Conservation (phyloP, 2,797 vertebrate species). For the Muscicapa striata region DNA sequence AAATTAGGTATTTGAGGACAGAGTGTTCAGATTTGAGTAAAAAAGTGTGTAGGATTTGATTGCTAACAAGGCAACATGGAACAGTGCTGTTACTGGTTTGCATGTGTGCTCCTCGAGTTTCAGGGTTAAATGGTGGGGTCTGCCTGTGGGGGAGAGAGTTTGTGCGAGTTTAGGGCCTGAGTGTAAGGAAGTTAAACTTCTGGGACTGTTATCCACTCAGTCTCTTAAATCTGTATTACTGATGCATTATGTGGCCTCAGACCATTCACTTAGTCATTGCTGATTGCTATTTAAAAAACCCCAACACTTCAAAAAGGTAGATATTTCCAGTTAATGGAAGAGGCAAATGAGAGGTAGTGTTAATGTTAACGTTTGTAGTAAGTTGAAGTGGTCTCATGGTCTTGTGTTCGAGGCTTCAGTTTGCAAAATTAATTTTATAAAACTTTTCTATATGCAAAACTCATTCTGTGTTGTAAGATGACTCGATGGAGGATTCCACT, state of each 20-base stretch:
- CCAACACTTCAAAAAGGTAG: background rate
- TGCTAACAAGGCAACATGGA: fast-evolving
- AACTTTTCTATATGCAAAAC: fast-evolving
- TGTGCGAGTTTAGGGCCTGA: background rate
- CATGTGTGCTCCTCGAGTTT: fast-evolving
- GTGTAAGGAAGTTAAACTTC: background rate
- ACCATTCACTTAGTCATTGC: background rate
- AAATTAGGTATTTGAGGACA: background rate
- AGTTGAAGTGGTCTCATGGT: background rate
- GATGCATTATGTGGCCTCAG: background rate
- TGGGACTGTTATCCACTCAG: fast-evolving
- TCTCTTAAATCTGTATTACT: fast-evolving
- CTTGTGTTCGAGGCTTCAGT: background rate
- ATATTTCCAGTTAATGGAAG: background rate
- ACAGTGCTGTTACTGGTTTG: background rate
- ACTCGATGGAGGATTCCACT: background rate
- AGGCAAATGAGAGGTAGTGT: background rate
- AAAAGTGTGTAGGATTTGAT: background rate
- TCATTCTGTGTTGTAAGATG: fast-evolving
- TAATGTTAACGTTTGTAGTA: background rate
- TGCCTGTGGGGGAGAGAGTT: background rate
- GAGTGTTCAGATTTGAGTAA: background rate
- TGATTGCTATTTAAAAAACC: background rate
- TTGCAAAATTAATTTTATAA: background rate
- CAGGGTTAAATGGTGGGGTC: background rate